Base-by-base conservation (phyloP, 2,797 vertebrate species). In the Clangula hyemalis region DNA sequence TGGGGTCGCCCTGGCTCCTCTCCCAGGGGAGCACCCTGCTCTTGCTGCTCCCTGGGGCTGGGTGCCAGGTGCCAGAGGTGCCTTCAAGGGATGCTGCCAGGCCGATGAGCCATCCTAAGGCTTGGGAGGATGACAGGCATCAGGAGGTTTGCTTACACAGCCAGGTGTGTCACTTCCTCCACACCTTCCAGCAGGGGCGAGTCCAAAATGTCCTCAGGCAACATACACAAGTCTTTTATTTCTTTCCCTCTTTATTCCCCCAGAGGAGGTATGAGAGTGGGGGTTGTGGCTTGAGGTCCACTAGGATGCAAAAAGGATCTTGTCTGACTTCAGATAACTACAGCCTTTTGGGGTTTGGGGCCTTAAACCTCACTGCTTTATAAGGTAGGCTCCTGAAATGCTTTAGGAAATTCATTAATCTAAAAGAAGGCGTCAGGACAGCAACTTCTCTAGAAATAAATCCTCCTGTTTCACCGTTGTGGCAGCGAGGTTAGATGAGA, bases 141-240 rank as follows among this genome's bases (percentile, higher is more conserved):
- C 3, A n/a, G 43, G 19, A 41, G 19, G 3, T 16, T 27, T 32
- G 9, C 17, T 30, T 15, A 5, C 18, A 4, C 8, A 45, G 12
- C 21, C 6, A 32, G 39, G 5, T 4, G 7, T 9, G 32, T 16
- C 14, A 2, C 3, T 27, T 14, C 25, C 8, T 15, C 38, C 8
- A 6, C 3, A 5, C 25, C 7, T 28, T 15, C 15, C 1, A 3
- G 6, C 11, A 27, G 14, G 38, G n/a, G 5, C 14, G 11, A n/a
- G 8, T 18, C 73, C 27, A 5, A 36, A 21, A 13, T 11, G 8
- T 13, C 39, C 5, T 15, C 13, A 18, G 4, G 2, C 4, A 45
- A 28, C 30, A 30, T 2, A 1, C 1, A 5, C 0, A 13, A 47
- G 30, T 11, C 5, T 27, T 20, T 24, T 4, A 5, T 28, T 15